These are phyloP conservation scores for Eupelmus urozonus DNA, from an alignment of 2,888 invertebrate genomes.

Conservation along the genomic window DNA sequence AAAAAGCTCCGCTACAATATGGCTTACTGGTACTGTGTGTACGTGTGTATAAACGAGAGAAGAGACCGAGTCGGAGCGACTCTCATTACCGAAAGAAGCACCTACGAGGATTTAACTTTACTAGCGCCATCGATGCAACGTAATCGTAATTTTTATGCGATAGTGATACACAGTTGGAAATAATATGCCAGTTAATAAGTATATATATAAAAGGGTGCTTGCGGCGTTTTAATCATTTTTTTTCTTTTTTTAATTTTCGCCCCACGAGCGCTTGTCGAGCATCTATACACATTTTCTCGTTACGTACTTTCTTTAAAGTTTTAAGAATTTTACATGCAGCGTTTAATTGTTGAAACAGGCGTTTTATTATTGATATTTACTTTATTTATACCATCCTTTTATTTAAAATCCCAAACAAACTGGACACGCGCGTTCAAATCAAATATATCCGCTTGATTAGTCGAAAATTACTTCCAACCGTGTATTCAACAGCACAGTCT, in stretches of 20 bases:
- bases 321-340: no score
- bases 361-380: no score
- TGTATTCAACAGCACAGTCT: slow-evolving; percentile 12
- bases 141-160: slow-evolving; percentile 10
- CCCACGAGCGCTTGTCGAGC: no score
- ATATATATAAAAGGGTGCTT: no score
- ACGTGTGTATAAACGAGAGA: slow-evolving; percentile 14
- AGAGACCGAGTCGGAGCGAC: slow-evolving; percentile 26
- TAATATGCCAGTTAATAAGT: neutral
- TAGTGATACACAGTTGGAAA: slow-evolving; percentile 30
- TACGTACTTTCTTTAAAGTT: no score
- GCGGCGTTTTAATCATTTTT: no score
- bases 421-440: neutral
- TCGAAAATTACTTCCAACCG: slow-evolving; percentile 35
- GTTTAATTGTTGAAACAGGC: no score
- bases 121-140: slow-evolving; percentile 22
- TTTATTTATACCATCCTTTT: no score
- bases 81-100: slow-evolving; percentile 3
- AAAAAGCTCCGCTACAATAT: slow-evolving; percentile 15
- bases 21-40: neutral
- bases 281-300: no score
- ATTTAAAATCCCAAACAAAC: no score
- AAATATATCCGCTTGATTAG: neutral
- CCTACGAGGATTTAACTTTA: slow-evolving; percentile 10
- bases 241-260: no score